phyloP scores from a whole-genome alignment of 2,888 invertebrate genomes.

The Auanema freiburgensis region DNA sequence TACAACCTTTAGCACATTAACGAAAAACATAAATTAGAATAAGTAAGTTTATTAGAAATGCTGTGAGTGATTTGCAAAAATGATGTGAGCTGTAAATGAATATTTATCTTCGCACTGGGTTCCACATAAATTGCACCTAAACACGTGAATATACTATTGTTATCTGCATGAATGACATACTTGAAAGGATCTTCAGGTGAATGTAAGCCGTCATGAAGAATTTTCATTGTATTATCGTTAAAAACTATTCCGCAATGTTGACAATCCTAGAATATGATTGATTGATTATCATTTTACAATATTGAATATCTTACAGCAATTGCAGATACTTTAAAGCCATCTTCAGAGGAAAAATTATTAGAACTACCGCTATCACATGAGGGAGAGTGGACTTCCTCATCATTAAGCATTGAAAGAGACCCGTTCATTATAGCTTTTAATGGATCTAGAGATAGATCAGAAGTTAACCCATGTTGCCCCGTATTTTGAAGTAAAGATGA shows the following conservation, averaged over 20 bases:
- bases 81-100: slow-evolving; percentile 92
- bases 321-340: not conserved
- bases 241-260: slow-evolving; percentile 90
- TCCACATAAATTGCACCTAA: slow-evolving; percentile 81
- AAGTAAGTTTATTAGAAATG: not conserved
- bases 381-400: slow-evolving; percentile 21
- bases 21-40: no score
- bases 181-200: slow-evolving; percentile 91
- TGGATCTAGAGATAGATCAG: not conserved
- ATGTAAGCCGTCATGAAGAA: slow-evolving; percentile 95
- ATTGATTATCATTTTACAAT: not conserved
- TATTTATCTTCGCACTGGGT: slow-evolving; percentile 91
- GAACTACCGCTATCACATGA: slow-evolving; percentile 21
- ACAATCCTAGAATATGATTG: slow-evolving; percentile 71
- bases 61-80: slow-evolving; percentile 70
- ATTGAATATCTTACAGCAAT: no score
- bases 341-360: slow-evolving; percentile 15
- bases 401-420: not conserved
- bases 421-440: not conserved
- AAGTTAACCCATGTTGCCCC: no score
- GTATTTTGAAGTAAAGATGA: no score
- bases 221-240: slow-evolving; percentile 91
- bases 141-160: not conserved
- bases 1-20: no score
- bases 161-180: slow-evolving; percentile 69